Percentiles rank a stretch among this genome's conserved stretches.
These are phyloP conservation scores for Bradypodion pumilum DNA, from an alignment of 2,797 vertebrate genomes.

Conservation along the genomic window DNA sequence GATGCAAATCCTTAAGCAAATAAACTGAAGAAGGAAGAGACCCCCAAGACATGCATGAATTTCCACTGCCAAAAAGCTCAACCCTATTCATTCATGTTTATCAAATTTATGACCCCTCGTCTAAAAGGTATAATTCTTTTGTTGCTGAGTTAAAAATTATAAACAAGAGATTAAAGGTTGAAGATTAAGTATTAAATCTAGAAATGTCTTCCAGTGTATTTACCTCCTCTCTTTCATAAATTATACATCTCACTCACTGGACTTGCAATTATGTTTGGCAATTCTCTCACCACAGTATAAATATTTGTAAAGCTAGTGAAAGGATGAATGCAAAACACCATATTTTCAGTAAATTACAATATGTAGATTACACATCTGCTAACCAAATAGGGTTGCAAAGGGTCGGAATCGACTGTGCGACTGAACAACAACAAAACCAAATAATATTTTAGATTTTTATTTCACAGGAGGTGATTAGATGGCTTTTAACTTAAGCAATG, in stretches of 20 bases:
- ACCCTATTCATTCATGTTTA: background rate
- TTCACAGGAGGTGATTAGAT: constrained; percentile 2
- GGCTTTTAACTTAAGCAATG: background rate
- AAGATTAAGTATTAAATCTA: background rate
- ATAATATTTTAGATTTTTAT: constrained; percentile 5
- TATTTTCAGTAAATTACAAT: constrained; percentile 4
- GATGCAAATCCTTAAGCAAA: background rate
- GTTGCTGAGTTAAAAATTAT: background rate
- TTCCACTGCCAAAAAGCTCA: background rate
- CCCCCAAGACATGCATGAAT: background rate
- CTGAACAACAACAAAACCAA: too few species aligned
- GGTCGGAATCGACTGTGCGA: too few species aligned
- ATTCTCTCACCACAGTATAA: background rate
- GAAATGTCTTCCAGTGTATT: background rate
- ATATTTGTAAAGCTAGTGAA: constrained; percentile 2
- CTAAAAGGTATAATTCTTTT: background rate
- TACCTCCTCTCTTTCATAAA: background rate
- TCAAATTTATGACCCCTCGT: background rate
- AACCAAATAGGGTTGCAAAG: too few species aligned
- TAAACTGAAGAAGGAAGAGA: background rate
- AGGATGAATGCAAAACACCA: background rate
- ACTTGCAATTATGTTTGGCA: background rate
- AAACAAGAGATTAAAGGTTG: background rate
- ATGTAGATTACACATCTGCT: background rate
- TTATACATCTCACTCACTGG: background rate